Evolutionary conservation across 2,797 vertebrate species (phyloP).

Genomic region (Malurus leucopterus): DNA sequence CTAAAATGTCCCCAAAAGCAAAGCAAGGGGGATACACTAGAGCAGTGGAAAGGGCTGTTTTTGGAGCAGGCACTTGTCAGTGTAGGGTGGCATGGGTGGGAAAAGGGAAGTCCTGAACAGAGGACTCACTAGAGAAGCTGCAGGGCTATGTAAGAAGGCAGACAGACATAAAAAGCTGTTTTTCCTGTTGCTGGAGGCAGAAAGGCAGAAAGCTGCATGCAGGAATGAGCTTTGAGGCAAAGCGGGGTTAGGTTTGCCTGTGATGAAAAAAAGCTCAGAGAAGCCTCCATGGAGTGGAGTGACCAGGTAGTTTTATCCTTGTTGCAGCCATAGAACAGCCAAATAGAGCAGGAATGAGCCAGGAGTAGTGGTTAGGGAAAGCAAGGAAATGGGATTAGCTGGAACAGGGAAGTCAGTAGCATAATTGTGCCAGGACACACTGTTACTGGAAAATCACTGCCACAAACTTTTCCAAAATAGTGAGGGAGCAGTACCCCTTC

Average conservation of each 20-base stretch:
- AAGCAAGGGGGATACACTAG: neutral
- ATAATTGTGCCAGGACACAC: neutral
- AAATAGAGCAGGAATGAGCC: neutral
- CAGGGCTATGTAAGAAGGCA: neutral
- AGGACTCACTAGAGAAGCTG: neutral
- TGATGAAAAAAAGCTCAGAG: neutral
- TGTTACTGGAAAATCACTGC: neutral
- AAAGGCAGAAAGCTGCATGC: neutral
- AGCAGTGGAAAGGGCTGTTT: neutral
- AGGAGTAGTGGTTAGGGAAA: neutral
- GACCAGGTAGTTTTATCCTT: neutral
- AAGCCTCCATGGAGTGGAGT: neutral
- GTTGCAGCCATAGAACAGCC: accelerated
- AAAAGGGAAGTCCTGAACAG: neutral
- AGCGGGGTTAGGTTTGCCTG: neutral
- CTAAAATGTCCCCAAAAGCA: neutral
- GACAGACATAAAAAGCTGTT: accelerated
- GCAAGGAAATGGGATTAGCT: neutral
- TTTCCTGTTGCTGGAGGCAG: neutral
- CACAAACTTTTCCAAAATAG: neutral
- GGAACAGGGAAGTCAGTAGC: neutral
- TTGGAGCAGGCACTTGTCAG: neutral
- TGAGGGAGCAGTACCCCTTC: neutral
- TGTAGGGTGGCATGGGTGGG: neutral
- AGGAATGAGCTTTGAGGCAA: neutral